Evolutionary conservation across 2,113 vertebrate genomes (phyloP), one percentile per base, ranked within the genome.

Genomic region (human (Homo sapiens)): DNA sequence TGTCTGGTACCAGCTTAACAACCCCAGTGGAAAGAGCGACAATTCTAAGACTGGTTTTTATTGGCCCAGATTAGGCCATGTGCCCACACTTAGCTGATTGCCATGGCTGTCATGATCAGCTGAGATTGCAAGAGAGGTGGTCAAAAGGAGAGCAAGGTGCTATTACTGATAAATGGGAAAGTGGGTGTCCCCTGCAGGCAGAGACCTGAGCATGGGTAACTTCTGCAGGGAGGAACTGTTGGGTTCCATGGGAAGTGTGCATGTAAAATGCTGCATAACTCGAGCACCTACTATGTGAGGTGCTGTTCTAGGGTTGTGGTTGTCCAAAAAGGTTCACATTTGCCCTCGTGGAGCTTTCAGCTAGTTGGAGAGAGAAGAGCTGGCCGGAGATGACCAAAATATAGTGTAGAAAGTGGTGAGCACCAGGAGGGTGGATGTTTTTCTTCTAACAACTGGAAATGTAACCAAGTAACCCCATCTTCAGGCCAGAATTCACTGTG

Each of bases 211-310:
- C 4, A 4, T 38, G 9, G 40, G 5, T 78, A 5, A 35, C 18
- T 40, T 20, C 35, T n/a, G 11, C 0, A 4, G 64, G 55, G 38
- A 7, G 38, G 70, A 25, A n/a, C 22, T 22, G 32, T n/a, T 57
- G 17, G 80, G 35, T 30, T 75, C 13, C n/a, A 11, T 0, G 1
- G 64, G 55, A 43, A 45, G 35, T 32, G 4, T 50, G 14, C 17
- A 0, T 45, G 22, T 43, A 9, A 12, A 61, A 43, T 11, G 35
- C 43, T 12, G 7, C 1, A 10, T 13, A 6, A 38, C 40, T n/a
- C 0, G 0, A 10, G 52, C 11, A 2, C 38, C 75, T 50, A 6
- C 16, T 0, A 3, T 1, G 38, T 25, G 23, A 10, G 66, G 38
- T 22, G n/a, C 43, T 27, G 16, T 32, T 35, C 12, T 27, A 4